Base-by-base conservation (phyloP, 2,888 invertebrate species). In the Lordiphosa fenestrarum region DNA sequence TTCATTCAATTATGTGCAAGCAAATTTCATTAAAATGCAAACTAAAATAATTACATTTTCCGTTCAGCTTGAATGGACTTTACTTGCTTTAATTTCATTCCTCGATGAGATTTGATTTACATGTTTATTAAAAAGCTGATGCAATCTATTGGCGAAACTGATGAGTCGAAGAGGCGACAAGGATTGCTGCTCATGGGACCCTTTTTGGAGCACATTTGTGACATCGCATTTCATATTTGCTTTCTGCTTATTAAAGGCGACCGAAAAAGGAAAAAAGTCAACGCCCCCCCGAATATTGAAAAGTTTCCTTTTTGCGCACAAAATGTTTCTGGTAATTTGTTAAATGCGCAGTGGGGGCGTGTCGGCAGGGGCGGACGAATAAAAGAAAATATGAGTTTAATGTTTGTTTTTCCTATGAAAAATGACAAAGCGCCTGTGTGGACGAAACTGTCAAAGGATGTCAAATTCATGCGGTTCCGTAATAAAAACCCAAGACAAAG, bases 371-470 rank as follows among this genome's bases (percentile, higher is more conserved):
- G 6, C 15, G 21, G 9, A 12, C 21, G 25, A 21, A 42, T 7
- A 15, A 10, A 57, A 56, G 48, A 47, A 55, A 66, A 62, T 63
- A 52, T 49, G 55, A 60, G 57, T 63, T 66, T 68, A 81, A 9
- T 9, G 30, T 30, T 67, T 69, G 64, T 60, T 72, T 70, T 61
- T 66, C 66, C 56, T 46, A 71, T 81, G 80, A 81, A 71, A 82
- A 80, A 81, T 81, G 76, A 80, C 76, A 72, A 80, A 80, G 71
- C 69, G 69, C 48, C 68, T 69, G 75, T 78, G 70, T 76, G 80
- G 64, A 76, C 70, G 68, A 68, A 80, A 82, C 73, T 73, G 83
- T 80, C 80, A 82, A 82, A 82, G 76, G 73, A 80, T 80, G 83
- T 82, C 83, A 81, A 80, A 81, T 80, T 76, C 80, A 72, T 72